Conservation (phyloP, 2,113 vertebrate species). For the Hypanus sabinus region DNA sequence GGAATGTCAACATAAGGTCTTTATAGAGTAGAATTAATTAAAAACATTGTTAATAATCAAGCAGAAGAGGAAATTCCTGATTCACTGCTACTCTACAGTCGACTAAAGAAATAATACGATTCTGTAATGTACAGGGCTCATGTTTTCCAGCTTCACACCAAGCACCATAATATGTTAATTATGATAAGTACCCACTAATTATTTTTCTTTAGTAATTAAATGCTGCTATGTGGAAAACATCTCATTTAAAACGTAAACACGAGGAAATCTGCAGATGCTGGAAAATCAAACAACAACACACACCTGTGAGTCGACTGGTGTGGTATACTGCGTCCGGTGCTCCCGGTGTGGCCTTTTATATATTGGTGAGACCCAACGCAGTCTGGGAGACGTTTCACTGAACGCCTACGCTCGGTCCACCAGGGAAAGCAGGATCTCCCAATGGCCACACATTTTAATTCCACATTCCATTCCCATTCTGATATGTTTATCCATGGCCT, state of each 20-base stretch:
- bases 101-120: conserved; percentile 20
- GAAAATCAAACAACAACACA: no score
- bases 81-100: neutral
- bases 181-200: neutral
- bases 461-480: no score
- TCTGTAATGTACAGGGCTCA: neutral
- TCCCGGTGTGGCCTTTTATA: no score
- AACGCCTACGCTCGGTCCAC: no score
- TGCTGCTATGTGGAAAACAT: neutral
- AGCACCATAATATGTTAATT: conserved; percentile 18
- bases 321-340: no score
- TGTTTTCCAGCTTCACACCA: neutral
- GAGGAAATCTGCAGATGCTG: no score
- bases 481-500: no score
- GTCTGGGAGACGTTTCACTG: no score
- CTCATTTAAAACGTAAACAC: conserved; percentile 21
- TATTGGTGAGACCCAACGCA: no score
- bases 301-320: no score
- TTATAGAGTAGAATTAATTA: conserved; percentile 3
- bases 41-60: conserved; percentile 19
- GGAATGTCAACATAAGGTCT: conserved; percentile 11
- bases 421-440: no score
- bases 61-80: neutral
- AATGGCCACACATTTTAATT: no score
- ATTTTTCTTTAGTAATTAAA: neutral